Evolutionary conservation across 2,797 vertebrate species (phyloP), one percentile per base, ranked within the genome.

Genomic region (Melanotaenia maccullochi): DNA sequence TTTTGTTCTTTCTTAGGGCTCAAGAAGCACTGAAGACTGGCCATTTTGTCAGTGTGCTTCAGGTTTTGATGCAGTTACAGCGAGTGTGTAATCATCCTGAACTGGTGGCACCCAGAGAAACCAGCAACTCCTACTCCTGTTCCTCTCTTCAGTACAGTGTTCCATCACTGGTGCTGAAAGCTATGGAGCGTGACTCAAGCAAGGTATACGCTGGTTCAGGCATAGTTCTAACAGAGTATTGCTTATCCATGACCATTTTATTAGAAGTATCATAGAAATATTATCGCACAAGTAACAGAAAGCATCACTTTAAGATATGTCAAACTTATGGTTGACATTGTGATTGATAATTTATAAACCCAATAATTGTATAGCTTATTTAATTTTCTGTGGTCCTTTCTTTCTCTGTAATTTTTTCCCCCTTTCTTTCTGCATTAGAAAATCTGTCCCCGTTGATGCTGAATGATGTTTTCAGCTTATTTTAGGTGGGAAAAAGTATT

Each of bases 41-140:
- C 1, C 96, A 97, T 84, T 98, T 98, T 85, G 96, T 97, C 72
- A 97, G 97, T 36, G 97, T 98, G 66, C 96, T 97, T 73, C 95
- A 96, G 4, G 96, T 97, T 12, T 90, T 97, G 88, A 97, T 98
- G 96, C 96, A 96, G 90, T 90, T 98, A 52, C 96, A 97, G 87
- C 89, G 95, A 75, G 97, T 97, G 73, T 98, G 97, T 89, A 98
- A 98, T 87, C 97, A 98, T 74, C 96, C 97, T 3, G 96, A 97
- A 78, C 90, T 98, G 89, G 95, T 97, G 66, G 94, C 93, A 25
- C 93, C 94, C 8, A 91, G 96, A 61, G 90, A 95, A 42, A 93
- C 93, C 2, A 90, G 88, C 71, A 95, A 90, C 63, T 95, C 96
- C 12, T 96, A 89, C 7, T 94, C 94, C 20, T 95, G 91, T 63